Percentiles rank a stretch among this genome's conserved stretches.
These are phyloP conservation scores for Rhizomys pruinosus DNA, from an alignment of 2,113 vertebrate genomes.

Conservation along the genomic window DNA sequence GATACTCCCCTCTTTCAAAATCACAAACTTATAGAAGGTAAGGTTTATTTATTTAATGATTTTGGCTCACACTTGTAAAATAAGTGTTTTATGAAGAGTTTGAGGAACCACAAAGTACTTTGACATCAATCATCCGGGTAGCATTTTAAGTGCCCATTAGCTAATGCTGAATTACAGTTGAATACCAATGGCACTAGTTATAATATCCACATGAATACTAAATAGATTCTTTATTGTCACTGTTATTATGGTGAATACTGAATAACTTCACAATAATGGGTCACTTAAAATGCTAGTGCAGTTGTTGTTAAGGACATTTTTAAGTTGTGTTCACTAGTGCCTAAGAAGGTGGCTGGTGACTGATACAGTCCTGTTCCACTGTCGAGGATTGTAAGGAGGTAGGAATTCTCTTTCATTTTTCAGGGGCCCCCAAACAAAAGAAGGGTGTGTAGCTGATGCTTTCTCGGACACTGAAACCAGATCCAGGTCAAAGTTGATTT, in stretches of 20 bases:
- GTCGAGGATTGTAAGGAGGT: conserved; percentile 49
- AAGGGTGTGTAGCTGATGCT: not conserved
- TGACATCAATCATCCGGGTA: conserved; percentile 84
- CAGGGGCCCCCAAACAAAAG: conserved; percentile 50
- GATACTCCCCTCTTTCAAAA: conserved; percentile 84
- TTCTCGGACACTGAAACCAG: not conserved
- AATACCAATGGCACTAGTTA: conserved; percentile 83
- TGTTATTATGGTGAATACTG: conserved; percentile 82
- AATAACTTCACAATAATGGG: conserved; percentile 84
- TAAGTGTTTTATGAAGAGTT: conserved; percentile 84
- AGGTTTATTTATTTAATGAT: conserved; percentile 86
- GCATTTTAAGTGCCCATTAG: conserved; percentile 89
- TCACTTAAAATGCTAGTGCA: conserved; percentile 83
- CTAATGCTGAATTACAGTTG: conserved; percentile 86
- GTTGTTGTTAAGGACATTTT: conserved; percentile 75
- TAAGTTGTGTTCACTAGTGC: conserved; percentile 78
- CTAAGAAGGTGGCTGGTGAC: conserved; percentile 58
- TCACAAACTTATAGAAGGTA: conserved; percentile 88
- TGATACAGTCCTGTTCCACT: conserved; percentile 59
- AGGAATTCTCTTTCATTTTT: conserved; percentile 64
- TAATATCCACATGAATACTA: conserved; percentile 84
- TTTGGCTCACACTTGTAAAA: conserved; percentile 85
- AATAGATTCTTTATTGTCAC: conserved; percentile 87
- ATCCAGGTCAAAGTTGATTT: not conserved
- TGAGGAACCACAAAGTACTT: conserved; percentile 81